Conservation (phyloP, 2,888 invertebrate species). For the Sinohyriopsis cumingii region DNA sequence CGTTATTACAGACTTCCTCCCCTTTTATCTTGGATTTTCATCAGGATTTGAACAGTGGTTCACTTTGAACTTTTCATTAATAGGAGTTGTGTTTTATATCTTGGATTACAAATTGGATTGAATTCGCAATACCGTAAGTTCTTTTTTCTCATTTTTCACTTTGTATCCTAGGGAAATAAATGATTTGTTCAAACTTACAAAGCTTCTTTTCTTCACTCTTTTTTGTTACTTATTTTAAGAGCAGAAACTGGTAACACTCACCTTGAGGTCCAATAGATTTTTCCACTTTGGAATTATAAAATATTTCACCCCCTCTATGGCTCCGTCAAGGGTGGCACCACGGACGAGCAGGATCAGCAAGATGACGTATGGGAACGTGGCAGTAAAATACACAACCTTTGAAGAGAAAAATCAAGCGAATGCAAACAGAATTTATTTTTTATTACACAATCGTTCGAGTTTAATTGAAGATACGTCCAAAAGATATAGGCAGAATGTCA, state of each 20-base stretch:
- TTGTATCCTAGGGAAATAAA: too few species aligned
- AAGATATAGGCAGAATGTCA: too few species aligned
- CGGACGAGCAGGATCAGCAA: conserved; percentile 56
- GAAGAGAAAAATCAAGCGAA: conserved; percentile 4
- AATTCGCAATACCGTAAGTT: too few species aligned
- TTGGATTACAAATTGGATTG: too few species aligned
- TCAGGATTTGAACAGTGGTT: too few species aligned
- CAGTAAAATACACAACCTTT: conserved; percentile 65
- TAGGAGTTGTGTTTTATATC: too few species aligned
- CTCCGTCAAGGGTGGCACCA: conserved; percentile 56
- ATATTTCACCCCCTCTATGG: conserved; percentile 57
- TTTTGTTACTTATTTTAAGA: too few species aligned
- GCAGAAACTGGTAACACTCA: conserved; percentile 15
- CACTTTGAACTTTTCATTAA: too few species aligned
- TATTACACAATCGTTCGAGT: background rate
- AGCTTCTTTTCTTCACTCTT: background rate
- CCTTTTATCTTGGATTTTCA: too few species aligned
- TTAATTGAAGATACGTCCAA: background rate
- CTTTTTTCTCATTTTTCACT: too few species aligned
- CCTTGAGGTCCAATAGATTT: conserved; percentile 49
- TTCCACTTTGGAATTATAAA: conserved; percentile 62
- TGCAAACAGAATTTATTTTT: background rate
- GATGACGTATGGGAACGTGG: conserved; percentile 63
- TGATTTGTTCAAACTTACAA: too few species aligned
- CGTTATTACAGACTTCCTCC: too few species aligned